Base-by-base conservation (phyloP, 2,888 invertebrate genomes). In the Spialia ferax region DNA sequence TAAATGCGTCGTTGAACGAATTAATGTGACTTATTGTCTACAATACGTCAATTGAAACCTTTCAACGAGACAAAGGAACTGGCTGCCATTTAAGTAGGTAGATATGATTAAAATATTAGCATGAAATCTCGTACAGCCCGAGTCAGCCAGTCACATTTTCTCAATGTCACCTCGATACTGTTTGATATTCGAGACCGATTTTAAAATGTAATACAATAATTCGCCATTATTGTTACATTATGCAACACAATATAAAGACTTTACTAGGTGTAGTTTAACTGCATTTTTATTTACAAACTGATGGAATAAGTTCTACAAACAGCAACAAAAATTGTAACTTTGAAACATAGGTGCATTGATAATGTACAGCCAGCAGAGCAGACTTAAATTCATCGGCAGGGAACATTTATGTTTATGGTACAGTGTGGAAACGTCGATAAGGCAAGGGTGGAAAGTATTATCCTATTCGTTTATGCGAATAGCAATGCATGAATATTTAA, bases 401-500 rank as follows among this genome's bases (percentile, higher is more conserved):
- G 10, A 1, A 35, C 35, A 1, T 35, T 13, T 13, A 13, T 13
- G 35, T 35, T 35, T 35, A 35, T 13, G 8, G 11, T 35, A 13
- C 13, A 35, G 1, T 22, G 50, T 52, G 8, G 11, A 20, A 22
- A 22, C 22, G 11, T 55, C 15, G 11, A 55, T 56, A 22, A 50
- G 20, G 10, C 32, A 23, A 20, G 64, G 23, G 32, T 57, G 5
- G 22, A 42, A 66, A 59, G 8, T 54, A 54, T 66, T 59, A 60
- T 60, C 54, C 84, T 84, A 79, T 79, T 80, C 83, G 77, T 50
- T 81, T 83, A 84, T 81, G 87, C 86, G 85, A 86, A 84, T 86
- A 81, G 50, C 81, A 80, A 66, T 42, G 81, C 83, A 90, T 91
- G 89, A 88, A 91, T 91, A 88, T 88, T 83, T 89, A 89, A 88